Percentiles rank a stretch among this genome's conserved stretches.
These are phyloP conservation scores for Lamellibrachia luymesi DNA, from an alignment of 1,140 invertebrate genomes.

Conservation along the genomic window DNA sequence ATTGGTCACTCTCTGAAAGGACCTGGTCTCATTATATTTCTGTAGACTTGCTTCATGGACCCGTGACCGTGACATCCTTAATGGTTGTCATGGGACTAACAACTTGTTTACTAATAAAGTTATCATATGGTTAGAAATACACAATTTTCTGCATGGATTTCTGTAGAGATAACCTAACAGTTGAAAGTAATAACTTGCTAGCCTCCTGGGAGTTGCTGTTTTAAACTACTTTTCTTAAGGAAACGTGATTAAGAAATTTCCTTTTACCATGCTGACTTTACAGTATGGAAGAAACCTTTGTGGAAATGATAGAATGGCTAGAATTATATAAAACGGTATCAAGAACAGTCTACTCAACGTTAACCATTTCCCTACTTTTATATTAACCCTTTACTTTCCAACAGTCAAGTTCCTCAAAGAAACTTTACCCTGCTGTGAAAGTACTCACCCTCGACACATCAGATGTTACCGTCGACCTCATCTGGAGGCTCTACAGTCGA, in stretches of 20 bases:
- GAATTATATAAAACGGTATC: not conserved
- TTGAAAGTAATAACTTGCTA: not conserved
- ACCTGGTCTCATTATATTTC: not conserved
- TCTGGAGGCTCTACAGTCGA: constrained; percentile 43
- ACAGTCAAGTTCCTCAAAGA: not conserved
- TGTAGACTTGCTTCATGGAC: not conserved
- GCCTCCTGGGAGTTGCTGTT: too few species aligned
- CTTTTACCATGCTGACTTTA: too few species aligned
- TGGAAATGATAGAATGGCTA: not conserved
- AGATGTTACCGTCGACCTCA: constrained; percentile 37
- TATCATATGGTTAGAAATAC: not conserved
- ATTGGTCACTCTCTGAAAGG: not conserved
- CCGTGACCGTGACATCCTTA: not conserved
- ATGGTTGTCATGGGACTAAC: not conserved
- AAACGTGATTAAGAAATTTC: too few species aligned
- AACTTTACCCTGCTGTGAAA: not conserved
- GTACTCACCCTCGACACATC: constrained; percentile 41
- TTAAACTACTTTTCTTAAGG: too few species aligned
- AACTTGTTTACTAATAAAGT: not conserved
- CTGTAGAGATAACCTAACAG: not conserved
- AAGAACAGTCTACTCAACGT: not conserved
- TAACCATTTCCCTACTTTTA: not conserved
- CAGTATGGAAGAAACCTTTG: too few species aligned
- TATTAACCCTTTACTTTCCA: not conserved
- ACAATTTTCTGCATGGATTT: not conserved